These are phyloP conservation scores for Periparus ater DNA, from an alignment of 2,797 vertebrate species.

Conservation along the genomic window DNA sequence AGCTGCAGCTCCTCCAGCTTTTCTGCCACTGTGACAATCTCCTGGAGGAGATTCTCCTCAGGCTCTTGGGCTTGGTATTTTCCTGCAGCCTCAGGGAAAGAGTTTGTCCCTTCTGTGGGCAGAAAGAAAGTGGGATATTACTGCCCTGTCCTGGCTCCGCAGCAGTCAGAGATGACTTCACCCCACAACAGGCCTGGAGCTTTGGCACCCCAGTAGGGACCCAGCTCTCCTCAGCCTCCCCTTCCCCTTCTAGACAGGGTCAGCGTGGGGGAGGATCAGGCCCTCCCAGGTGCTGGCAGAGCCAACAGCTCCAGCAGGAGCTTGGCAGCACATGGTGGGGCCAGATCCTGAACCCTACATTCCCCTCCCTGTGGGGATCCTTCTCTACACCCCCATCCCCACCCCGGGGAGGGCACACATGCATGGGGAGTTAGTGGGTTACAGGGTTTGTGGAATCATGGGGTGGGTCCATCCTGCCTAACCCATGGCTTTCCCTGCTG, in stretches of 20 bases:
- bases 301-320: background rate
- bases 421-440: slow-evolving; percentile 26
- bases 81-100: slow-evolving; percentile 74
- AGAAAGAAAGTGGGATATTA: slow-evolving; percentile 65
- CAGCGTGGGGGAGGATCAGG: background rate
- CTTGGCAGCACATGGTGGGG: fast-evolving
- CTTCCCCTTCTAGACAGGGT: background rate
- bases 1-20: slow-evolving; percentile 79
- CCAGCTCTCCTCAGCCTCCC: background rate
- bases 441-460: background rate
- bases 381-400: background rate
- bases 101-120: slow-evolving; percentile 65
- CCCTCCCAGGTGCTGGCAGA: background rate
- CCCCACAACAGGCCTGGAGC: background rate
- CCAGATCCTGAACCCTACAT: background rate
- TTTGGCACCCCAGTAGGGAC: background rate
- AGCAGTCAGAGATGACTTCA: background rate
- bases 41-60: slow-evolving; percentile 74
- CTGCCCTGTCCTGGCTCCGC: background rate
- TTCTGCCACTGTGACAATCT: slow-evolving; percentile 82
- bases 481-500: background rate
- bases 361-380: background rate
- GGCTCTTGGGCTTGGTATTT: slow-evolving; percentile 73
- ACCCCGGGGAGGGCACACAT: background rate
- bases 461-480: slow-evolving; percentile 7